A percentile compares a stretch with the other conserved stretches of the same genome.
These are phyloP conservation scores for Platyrinchus mystaceus DNA, from an alignment of 2,797 vertebrate genomes.

Conservation along the genomic window DNA sequence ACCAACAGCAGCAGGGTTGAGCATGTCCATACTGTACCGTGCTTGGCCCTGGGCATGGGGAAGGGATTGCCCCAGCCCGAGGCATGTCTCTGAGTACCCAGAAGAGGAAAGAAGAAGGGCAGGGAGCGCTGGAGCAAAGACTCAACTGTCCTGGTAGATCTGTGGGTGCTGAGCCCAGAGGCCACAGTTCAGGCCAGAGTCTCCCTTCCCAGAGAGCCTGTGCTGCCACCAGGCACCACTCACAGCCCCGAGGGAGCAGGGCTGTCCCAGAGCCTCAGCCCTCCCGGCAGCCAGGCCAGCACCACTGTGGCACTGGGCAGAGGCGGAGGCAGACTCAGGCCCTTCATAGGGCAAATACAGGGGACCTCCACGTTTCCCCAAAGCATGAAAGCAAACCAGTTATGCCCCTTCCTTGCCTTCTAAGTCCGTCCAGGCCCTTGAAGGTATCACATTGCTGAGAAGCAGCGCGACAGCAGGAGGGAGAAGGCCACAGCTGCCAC, in stretches of 20 bases:
- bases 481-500: neutral
- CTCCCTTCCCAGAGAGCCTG: rapidly evolving
- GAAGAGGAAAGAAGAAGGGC: neutral
- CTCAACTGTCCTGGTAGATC: neutral
- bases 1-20: neutral
- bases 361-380: rapidly evolving
- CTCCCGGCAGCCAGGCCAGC: neutral
- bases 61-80: neutral
- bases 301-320: rapidly evolving
- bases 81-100: neutral
- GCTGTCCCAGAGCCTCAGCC: neutral
- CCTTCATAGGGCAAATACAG: neutral
- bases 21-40: neutral
- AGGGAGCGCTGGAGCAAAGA: neutral
- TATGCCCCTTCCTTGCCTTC: neutral
- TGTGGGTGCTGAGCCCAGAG: neutral
- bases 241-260: rapidly evolving
- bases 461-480: neutral
- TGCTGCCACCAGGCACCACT: rapidly evolving
- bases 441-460: neutral
- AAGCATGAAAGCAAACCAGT: rapidly evolving
- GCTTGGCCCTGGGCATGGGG: neutral
- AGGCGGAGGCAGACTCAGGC: neutral
- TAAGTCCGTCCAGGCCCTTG: neutral
- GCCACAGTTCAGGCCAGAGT: neutral